These are phyloP conservation scores for Vesta saturnalis DNA, from an alignment of 2,888 invertebrate species.

Conservation along the genomic window DNA sequence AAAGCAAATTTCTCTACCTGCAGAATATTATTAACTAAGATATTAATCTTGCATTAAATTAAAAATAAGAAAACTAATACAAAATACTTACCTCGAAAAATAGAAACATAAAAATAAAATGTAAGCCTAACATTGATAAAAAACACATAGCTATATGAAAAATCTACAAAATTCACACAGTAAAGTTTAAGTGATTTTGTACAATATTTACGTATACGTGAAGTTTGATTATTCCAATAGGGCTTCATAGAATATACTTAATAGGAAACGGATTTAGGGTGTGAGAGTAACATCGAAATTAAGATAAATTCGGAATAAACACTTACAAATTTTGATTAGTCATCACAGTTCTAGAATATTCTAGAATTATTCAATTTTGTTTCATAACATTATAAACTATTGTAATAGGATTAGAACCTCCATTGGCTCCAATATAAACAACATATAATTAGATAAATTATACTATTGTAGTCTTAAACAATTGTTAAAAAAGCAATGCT, in stretches of 20 bases:
- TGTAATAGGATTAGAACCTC: no score
- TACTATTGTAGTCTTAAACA: no score
- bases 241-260: neutral
- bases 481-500: no score
- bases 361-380: no score
- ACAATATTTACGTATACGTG: constrained; percentile 26
- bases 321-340: no score
- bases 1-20: constrained; percentile 29
- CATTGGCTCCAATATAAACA: no score
- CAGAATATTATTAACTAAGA: constrained; percentile 29
- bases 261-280: no score
- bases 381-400: no score
- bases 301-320: no score
- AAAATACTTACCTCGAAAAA: constrained; percentile 52
- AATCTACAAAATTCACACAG: constrained; percentile 54
- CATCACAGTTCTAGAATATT: no score
- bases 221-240: constrained; percentile 15
- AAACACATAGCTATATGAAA: constrained; percentile 57
- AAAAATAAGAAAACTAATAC: constrained; percentile 38
- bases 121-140: constrained; percentile 54
- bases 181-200: constrained; percentile 45
- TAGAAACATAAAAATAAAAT: constrained; percentile 38
- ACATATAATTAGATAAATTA: no score
- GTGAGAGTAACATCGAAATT: no score
- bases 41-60: constrained; percentile 35